Base-by-base conservation (phyloP, 2,888 invertebrate species). In the Oeneis ivallda region DNA sequence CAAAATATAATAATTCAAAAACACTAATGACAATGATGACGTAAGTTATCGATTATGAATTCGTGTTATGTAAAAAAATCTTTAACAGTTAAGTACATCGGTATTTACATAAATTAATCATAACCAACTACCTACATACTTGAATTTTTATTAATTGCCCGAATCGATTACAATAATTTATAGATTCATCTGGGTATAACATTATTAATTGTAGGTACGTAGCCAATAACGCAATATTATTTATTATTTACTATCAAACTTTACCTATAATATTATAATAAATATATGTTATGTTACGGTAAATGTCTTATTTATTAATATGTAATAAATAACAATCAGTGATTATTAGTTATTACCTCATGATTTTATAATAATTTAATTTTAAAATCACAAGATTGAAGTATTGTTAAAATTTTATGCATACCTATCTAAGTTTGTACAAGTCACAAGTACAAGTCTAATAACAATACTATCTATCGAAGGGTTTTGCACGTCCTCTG, bases 91-190 rank as follows among this genome's bases (percentile, higher is more conserved):
- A 13, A 41, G 13, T 13, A 13, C 13, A 13, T 41, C 13, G 41
- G 41, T 41, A 13, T 41, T 41, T 41, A 41, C 41, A 13, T 13
- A 41, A 41, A 13, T 41, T 41, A 41, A 41, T 2, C 41, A 41
- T 41, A 41, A 41, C 13, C 13, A 41, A 41, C 39, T 41, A 41
- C 0, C 5, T 41, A 13, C 11, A 0, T 41, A 41, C 13, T 41
- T 13, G 0, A 4, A 41, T 4, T 13, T 47, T 17, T 3, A 17
- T 47, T 47, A 47, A 47, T 47, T 17, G 47, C 47, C 17, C 47
- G 47, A 47, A 47, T 47, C 47, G 17, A 47, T 47, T 47, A 47
- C 17, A 17, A 47, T 47, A 17, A 47, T 47, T 47, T 17, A 47
- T 47, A 2, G 2, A 47, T 17, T 47, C 17, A 47, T 47, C 4